Evolutionary conservation across 2,113 vertebrate species (phyloP).

Genomic region (Mesocricetus auratus): DNA sequence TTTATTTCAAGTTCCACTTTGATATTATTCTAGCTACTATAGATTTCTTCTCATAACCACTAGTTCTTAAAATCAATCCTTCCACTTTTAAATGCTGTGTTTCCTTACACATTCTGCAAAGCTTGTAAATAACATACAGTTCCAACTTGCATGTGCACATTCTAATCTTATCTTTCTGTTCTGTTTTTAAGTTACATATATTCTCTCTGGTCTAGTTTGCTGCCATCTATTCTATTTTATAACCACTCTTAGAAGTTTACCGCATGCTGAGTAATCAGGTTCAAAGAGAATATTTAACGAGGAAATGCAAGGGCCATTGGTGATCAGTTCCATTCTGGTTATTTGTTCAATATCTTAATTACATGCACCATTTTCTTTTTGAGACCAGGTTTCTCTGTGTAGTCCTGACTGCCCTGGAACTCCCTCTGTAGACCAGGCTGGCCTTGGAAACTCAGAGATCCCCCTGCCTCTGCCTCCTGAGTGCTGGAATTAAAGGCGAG

Average conservation of each 20-base stretch:
- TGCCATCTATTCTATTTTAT: not conserved
- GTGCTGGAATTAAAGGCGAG: not conserved
- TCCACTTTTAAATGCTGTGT: not conserved
- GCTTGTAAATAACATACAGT: not conserved
- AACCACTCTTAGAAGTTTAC: constrained; percentile 2
- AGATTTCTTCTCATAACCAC: not conserved
- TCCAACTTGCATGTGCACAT: not conserved
- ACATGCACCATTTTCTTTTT: not conserved
- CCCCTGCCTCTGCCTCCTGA: no score
- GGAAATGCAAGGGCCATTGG: not conserved
- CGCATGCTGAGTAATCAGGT: not conserved
- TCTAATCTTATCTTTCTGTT: not conserved
- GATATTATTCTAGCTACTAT: not conserved
- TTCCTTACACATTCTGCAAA: not conserved
- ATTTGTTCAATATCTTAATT: not conserved
- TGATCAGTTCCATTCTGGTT: not conserved
- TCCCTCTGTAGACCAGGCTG: no score
- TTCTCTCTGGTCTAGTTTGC: not conserved
- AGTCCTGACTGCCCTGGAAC: no score
- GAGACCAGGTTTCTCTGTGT: no score
- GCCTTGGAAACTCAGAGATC: no score
- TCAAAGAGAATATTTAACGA: constrained; percentile 1
- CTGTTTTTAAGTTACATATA: not conserved
- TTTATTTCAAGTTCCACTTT: constrained; percentile 24
- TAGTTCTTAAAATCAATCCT: not conserved